phyloP scores from a whole-genome alignment of 2,113 vertebrate genomes.

The Sus scrofa region T2T-Sscrofa CM000822.6:83689501-83690000 shows the following conservation, averaged over 20 bases:
- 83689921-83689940: accelerated
- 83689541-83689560: conserved; percentile 72
- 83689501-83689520: conserved; percentile 59
- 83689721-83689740: not conserved
- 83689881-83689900: not conserved
- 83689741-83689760: not conserved
- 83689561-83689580: not conserved
- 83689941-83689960: accelerated
- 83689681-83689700: too few species aligned
- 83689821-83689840: accelerated
- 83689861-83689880: not conserved
- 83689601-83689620: accelerated
- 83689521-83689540: conserved; percentile 59
- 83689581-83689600: too few species aligned
- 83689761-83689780: accelerated
- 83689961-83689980: not conserved
- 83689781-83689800: accelerated
- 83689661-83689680: not conserved
- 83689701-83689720: not conserved
- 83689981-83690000: accelerated
- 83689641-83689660: accelerated
- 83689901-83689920: too few species aligned
- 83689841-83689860: not conserved
- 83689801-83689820: accelerated
- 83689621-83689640: accelerated